Percentiles rank a stretch among this genome's conserved stretches.
These are phyloP conservation scores for Chrysopilus asiliformis DNA, from an alignment of 2,888 invertebrate species.

Conservation along the genomic window DNA sequence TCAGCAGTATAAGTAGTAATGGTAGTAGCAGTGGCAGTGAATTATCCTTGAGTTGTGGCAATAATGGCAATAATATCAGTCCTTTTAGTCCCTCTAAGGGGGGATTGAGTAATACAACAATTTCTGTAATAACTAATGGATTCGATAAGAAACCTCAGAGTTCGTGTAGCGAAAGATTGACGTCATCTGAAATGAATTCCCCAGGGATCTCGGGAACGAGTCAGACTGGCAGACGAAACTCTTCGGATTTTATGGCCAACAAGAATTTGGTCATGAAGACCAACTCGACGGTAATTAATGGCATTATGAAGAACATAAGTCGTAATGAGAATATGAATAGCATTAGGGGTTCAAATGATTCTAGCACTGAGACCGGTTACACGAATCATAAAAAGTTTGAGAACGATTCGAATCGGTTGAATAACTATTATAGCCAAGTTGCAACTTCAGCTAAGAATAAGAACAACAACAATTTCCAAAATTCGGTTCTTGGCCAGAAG, in stretches of 20 bases:
- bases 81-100: constrained; percentile 9
- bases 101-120: constrained; percentile 10
- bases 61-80: constrained; percentile 14
- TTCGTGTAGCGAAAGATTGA: too few relatives aligned
- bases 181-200: not conserved
- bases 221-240: constrained; percentile 13
- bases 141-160: constrained; percentile 11
- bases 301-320: constrained; percentile 31
- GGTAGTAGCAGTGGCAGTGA: too few relatives aligned
- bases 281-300: constrained; percentile 28
- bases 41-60: too few relatives aligned
- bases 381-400: constrained; percentile 31
- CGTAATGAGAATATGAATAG: constrained; percentile 16
- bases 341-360: constrained; percentile 12
- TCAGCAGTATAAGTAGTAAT: not conserved
- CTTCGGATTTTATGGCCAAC: constrained; percentile 30
- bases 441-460: constrained; percentile 28
- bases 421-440: constrained; percentile 31
- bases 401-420: constrained; percentile 33
- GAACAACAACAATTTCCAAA: constrained; percentile 7
- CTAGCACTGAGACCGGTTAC: constrained; percentile 17
- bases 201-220: not conserved
- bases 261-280: constrained; percentile 31
- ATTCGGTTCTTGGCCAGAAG: constrained; percentile 9
- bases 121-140: constrained; percentile 13